Evolutionary conservation across 1,140 invertebrate genomes (phyloP).

Genomic region (Glomeris maerens): DNA sequence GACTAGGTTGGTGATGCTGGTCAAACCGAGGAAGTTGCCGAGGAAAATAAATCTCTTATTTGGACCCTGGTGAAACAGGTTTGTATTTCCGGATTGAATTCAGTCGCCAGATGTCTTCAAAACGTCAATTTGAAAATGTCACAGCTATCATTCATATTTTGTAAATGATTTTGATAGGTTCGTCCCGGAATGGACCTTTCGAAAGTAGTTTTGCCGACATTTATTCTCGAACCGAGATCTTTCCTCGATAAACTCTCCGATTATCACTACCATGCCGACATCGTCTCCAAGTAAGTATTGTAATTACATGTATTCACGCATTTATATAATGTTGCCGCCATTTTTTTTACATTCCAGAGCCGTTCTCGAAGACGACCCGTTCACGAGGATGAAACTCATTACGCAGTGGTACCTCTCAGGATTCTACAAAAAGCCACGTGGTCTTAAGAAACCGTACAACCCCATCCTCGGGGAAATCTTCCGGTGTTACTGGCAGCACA

Average conservation of each 20-base stretch:
- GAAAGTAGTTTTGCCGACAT: slow-evolving; percentile 61
- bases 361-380: slow-evolving; percentile 70
- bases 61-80: slow-evolving; percentile 91
- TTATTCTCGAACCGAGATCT: slow-evolving; percentile 69
- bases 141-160: too few species aligned
- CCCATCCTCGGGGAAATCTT: slow-evolving; percentile 84
- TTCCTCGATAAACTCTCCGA: slow-evolving; percentile 86
- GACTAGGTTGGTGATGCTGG: slow-evolving; percentile 54
- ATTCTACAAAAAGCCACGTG: slow-evolving; percentile 81
- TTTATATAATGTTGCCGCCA: neutral
- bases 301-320: neutral
- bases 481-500: slow-evolving; percentile 77
- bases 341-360: slow-evolving; percentile 43
- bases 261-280: slow-evolving; percentile 85
- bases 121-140: too few species aligned
- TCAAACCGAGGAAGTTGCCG: slow-evolving; percentile 77
- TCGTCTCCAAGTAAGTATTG: slow-evolving; percentile 63
- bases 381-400: slow-evolving; percentile 73
- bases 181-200: slow-evolving; percentile 92
- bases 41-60: slow-evolving; percentile 87
- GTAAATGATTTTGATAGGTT: slow-evolving; percentile 27
- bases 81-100: slow-evolving; percentile 6
- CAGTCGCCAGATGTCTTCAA: too few species aligned
- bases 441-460: slow-evolving; percentile 90
- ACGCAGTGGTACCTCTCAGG: slow-evolving; percentile 75